These are phyloP conservation scores for Elgaria multicarinata DNA, from an alignment of 2,113 vertebrate species.

Conservation along the genomic window DNA sequence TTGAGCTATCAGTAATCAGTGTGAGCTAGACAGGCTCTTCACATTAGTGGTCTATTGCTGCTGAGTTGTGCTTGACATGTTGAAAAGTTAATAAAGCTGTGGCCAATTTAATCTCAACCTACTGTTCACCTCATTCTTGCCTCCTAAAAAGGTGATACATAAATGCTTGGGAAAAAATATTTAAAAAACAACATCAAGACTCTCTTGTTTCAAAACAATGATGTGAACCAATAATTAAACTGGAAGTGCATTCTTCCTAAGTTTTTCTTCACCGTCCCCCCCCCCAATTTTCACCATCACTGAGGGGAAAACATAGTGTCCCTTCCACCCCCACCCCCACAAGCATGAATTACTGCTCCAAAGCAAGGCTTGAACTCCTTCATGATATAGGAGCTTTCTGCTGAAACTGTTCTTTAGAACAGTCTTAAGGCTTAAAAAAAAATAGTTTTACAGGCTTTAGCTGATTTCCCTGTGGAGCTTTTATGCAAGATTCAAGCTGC, in stretches of 20 bases:
- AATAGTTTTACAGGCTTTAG: slow-evolving; percentile 28
- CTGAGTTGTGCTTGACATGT: neutral
- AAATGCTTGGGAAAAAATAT: too few species aligned
- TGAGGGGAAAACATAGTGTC: neutral
- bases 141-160: neutral
- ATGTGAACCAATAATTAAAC: slow-evolving; percentile 35
- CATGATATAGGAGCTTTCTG: slow-evolving; percentile 31
- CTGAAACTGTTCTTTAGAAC: slow-evolving; percentile 48
- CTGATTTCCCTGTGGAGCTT: slow-evolving; percentile 38
- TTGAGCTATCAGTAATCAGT: neutral
- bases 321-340: neutral
- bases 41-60: neutral
- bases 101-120: neutral
- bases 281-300: neutral
- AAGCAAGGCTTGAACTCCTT: slow-evolving; percentile 43
- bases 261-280: slow-evolving; percentile 35
- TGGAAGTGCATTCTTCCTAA: slow-evolving; percentile 1
- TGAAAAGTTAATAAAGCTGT: neutral
- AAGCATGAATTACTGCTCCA: slow-evolving; percentile 42
- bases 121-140: neutral
- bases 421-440: slow-evolving; percentile 22
- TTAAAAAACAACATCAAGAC: too few species aligned
- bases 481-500: slow-evolving; percentile 44
- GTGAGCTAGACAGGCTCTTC: neutral
- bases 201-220: slow-evolving; percentile 18